Evolutionary conservation across 1,140 invertebrate species (phyloP).

Genomic region (Mactra quadrangularis): DNA sequence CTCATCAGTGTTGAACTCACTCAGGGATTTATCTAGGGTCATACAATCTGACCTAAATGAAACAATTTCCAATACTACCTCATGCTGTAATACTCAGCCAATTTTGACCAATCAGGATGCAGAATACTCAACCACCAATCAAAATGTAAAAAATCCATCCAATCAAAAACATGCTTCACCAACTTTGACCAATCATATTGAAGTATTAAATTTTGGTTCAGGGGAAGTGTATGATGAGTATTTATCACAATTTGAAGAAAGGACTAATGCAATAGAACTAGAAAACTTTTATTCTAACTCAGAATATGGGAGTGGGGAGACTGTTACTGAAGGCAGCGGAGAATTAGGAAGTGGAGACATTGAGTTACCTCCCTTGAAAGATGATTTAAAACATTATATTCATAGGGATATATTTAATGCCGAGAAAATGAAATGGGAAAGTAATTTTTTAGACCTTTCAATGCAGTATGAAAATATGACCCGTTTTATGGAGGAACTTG

Average conservation of each 20-base stretch:
- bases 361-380: conserved; percentile 39
- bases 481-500: conserved; percentile 46
- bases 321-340: conserved; percentile 42
- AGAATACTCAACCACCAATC: conserved; percentile 37
- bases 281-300: not conserved
- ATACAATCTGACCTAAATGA: conserved; percentile 15
- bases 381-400: conserved; percentile 29
- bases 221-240: conserved; percentile 62
- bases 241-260: conserved; percentile 40
- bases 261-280: conserved; percentile 28
- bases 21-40: conserved; percentile 13
- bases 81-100: conserved; percentile 26
- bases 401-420: conserved; percentile 39
- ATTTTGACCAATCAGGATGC: conserved; percentile 27
- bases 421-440: conserved; percentile 61
- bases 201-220: conserved; percentile 59
- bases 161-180: conserved; percentile 12
- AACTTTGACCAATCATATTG: conserved; percentile 33
- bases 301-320: conserved; percentile 55
- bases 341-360: conserved; percentile 26
- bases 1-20: not conserved
- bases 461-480: conserved; percentile 63
- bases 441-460: conserved; percentile 57
- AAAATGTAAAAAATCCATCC: not conserved
- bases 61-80: conserved; percentile 18